Conservation (phyloP, 2,888 invertebrate genomes). For the Ligdia adustata region DNA sequence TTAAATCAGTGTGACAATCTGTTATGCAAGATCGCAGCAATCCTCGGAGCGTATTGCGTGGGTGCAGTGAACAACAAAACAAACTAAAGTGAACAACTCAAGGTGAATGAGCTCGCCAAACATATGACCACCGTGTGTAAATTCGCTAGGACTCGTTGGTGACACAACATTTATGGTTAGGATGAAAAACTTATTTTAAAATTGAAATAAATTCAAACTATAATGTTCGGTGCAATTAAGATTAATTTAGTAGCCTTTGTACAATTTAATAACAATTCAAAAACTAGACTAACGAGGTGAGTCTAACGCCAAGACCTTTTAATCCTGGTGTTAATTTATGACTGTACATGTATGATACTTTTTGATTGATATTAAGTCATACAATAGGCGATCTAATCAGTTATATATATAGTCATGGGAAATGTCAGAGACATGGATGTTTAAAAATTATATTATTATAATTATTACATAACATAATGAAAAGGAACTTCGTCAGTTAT, state of each 20-base stretch:
- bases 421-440: constrained; percentile 53
- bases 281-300: too few relatives aligned
- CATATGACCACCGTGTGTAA: constrained; percentile 84
- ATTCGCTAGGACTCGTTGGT: constrained; percentile 79
- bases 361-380: constrained; percentile 6
- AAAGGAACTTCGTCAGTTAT: too few relatives aligned
- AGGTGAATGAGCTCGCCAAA: constrained; percentile 77
- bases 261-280: constrained; percentile 6
- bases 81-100: constrained; percentile 75
- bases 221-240: constrained; percentile 43
- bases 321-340: too few relatives aligned
- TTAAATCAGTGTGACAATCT: too few relatives aligned
- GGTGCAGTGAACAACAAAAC: constrained; percentile 54
- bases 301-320: too few relatives aligned
- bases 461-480: too few relatives aligned
- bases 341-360: too few relatives aligned
- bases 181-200: constrained; percentile 45
- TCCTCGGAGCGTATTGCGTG: constrained; percentile 32
- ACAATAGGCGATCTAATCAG: constrained; percentile 1
- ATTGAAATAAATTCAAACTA: constrained; percentile 42
- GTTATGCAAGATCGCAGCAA: too few relatives aligned
- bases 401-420: not conserved
- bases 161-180: constrained; percentile 46
- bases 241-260: constrained; percentile 21
- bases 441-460: too few relatives aligned